Evolutionary conservation across 2,113 vertebrate genomes (phyloP).

Genomic region (Epinephelus moara): DNA sequence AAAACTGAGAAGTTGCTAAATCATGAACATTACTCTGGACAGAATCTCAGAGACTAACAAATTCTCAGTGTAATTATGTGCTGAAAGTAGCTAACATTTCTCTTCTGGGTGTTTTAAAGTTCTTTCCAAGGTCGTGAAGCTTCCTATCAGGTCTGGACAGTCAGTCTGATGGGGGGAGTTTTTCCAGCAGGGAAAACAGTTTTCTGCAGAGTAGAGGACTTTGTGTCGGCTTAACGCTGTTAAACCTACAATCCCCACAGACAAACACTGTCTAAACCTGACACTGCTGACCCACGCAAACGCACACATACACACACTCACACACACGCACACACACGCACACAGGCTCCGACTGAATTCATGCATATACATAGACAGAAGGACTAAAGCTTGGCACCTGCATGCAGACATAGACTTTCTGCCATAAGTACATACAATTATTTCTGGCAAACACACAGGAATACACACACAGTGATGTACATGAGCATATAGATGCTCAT

Average conservation of each 20-base stretch:
- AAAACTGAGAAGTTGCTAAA: slow-evolving; percentile 32
- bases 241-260: slow-evolving; percentile 80
- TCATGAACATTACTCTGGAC: slow-evolving; percentile 5
- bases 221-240: slow-evolving; percentile 80
- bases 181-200: slow-evolving; percentile 71
- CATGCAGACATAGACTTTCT: slow-evolving; percentile 8
- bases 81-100: slow-evolving; percentile 45
- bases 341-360: neutral
- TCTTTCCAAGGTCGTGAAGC: slow-evolving; percentile 68
- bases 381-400: slow-evolving; percentile 4
- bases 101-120: slow-evolving; percentile 62
- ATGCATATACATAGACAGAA: slow-evolving; percentile 37
- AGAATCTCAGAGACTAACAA: slow-evolving; percentile 23
- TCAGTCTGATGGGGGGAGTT: slow-evolving; percentile 52
- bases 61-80: slow-evolving; percentile 43
- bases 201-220: slow-evolving; percentile 80
- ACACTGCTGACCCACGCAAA: slow-evolving; percentile 78
- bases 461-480: neutral
- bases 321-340: neutral
- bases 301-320: slow-evolving; percentile 24
- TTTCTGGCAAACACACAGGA: slow-evolving; percentile 1
- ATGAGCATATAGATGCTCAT: neutral
- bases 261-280: slow-evolving; percentile 79
- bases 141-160: slow-evolving; percentile 79
- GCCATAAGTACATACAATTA: neutral